These are phyloP conservation scores for Urosaurus nigricauda DNA, from an alignment of 2,797 vertebrate genomes.

Conservation along the genomic window DNA sequence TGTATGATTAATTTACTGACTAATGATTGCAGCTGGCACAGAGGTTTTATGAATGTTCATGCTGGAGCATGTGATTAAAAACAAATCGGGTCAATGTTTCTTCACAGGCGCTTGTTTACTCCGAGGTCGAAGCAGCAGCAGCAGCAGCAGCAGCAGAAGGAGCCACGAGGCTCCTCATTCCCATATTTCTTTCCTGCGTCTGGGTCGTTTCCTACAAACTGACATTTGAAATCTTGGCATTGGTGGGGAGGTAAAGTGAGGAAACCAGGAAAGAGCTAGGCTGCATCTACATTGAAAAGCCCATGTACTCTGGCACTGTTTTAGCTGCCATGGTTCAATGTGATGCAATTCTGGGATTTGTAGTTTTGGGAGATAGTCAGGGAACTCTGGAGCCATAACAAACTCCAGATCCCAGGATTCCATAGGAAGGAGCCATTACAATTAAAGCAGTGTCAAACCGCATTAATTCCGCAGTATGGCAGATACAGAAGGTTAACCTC, in stretches of 20 bases:
- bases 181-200: not conserved
- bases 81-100: conserved; percentile 48
- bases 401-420: too few relatives aligned
- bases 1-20: conserved; percentile 78
- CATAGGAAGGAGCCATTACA: too few relatives aligned
- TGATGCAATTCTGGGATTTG: too few relatives aligned
- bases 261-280: not conserved
- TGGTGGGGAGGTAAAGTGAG: too few relatives aligned
- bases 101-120: conserved; percentile 51
- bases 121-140: not conserved
- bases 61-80: conserved; percentile 52
- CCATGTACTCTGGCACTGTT: too few relatives aligned
- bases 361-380: too few relatives aligned
- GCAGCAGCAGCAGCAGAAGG: not conserved
- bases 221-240: not conserved
- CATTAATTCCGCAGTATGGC: too few relatives aligned
- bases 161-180: not conserved
- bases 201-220: not conserved
- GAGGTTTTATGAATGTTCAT: conserved; percentile 66
- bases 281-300: too few relatives aligned
- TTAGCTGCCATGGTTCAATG: too few relatives aligned
- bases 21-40: conserved; percentile 75
- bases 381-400: too few relatives aligned
- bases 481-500: not conserved
- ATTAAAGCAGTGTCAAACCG: too few relatives aligned